Base-by-base conservation (phyloP, 2,113 vertebrate species). In the Solenodon paradoxus region DNA sequence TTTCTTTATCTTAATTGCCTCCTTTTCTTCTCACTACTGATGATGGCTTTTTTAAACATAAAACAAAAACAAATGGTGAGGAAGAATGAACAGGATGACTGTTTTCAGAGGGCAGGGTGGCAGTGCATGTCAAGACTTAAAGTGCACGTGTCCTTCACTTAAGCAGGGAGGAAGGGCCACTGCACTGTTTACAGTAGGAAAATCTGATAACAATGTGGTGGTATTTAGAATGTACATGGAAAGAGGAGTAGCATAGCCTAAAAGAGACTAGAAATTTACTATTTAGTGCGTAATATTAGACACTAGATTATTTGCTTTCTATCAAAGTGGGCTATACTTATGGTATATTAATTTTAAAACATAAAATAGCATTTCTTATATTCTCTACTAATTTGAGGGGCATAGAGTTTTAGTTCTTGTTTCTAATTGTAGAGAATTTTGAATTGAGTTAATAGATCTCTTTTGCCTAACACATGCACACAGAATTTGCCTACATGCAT, bases 391-490 rank as follows among this genome's bases (percentile, higher is more conserved):
- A 53, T 82, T 88, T 35, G 35, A 88, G 32, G 16, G 8, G 24
- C 42, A 53, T 55, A 78, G 40, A 49, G 3, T 30, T 88, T 81
- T 80, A 55, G 51, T 82, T 59, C 71, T 85, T 74, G 55, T 64
- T 90, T 95, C 55, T 49, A 53, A 59, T 79, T 74, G 26, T 47
- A 77, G 71, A 20, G 15, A 77, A 71, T 22, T 32, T 10, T 90
- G 35, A 81, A 68, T 96, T 78, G 63, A 71, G 13, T 59, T 93
- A 22, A 74, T 79, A 24, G 3, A 74, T 81, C 32, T 68, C 30
- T 75, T 93, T 90, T 90, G 61, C 90, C 55, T 94, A 75, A 69
- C 85, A 47, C 35, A 28, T 81, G 40, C 32, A 57, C 26, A 90
- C 7, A 90, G 66, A 80, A 79, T 17, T 32, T 71, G 38, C 32